Conservation (phyloP, 2,113 vertebrate species). For the Turnix velox region DNA sequence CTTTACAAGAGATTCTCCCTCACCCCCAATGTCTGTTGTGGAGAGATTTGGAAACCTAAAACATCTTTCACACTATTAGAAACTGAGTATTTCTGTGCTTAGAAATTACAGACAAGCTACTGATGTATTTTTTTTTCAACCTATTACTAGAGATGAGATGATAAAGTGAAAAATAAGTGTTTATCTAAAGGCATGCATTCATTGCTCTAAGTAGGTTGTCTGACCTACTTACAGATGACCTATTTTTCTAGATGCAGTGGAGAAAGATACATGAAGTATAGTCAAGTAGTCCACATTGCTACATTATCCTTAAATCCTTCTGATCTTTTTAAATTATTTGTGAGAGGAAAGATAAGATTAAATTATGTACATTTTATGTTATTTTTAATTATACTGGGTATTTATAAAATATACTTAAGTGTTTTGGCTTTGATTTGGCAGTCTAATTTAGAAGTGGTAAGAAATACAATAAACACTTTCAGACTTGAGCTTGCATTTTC, state of each 20-base stretch:
- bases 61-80: background rate
- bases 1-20: background rate
- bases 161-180: background rate
- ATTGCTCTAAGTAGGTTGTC: slow-evolving; percentile 36
- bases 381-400: background rate
- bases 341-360: background rate
- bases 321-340: background rate
- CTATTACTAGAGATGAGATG: background rate
- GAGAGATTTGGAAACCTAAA: background rate
- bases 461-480: background rate
- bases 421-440: background rate
- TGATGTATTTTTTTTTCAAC: background rate
- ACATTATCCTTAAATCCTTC: background rate
- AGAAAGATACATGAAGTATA: background rate
- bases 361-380: background rate
- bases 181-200: background rate
- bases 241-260: slow-evolving; percentile 57
- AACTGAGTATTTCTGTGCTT: background rate
- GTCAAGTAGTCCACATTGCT: background rate
- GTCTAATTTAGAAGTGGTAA: background rate
- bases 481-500: background rate
- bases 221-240: slow-evolving; percentile 69
- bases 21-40: background rate
- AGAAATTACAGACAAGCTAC: background rate
- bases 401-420: background rate